Evolutionary conservation across 2,113 vertebrate genomes (phyloP), one percentile per base, ranked within the genome.

Genomic region (Scolopax mira): DNA sequence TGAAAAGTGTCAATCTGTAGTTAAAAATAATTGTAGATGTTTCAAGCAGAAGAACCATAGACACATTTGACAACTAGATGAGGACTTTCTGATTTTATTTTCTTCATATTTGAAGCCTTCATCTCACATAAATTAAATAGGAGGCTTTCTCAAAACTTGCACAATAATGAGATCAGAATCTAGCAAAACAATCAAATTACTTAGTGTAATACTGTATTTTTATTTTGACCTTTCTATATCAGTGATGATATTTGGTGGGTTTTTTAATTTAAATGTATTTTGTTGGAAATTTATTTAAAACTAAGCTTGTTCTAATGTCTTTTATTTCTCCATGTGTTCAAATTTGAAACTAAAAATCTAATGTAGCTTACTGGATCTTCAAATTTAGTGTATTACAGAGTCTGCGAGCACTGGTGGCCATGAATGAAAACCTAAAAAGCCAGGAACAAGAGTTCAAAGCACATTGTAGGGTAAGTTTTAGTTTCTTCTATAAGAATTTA

Each of bases 361-460:
- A 94, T 21, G 13, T 69, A 21, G 1, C 77, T 81, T 90, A 73
- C 75, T 93, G 86, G 17, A 44, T 94, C 75, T 97, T 89, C 75
- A 80, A 92, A 83, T 85, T 77, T 97, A 99, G 99, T 62, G 17
- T 98, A 83, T 97, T 99, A 33, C 98, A 99, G 96, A 99, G 98
- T 90, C 98, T 99, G 67, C 98, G 98, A 87, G 97, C 98, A 18
- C 96, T 99, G 77, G 99, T 99, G 42, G 98, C 98, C 52, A 99
- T 99, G 98, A 99, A 99, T 73, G 99, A 99, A 94, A 99, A 97
- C 85, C 98, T 99, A 35, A 99, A 99, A 96, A 98, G 98, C 74
- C 99, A 99, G 95, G 99, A 99, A 88, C 99, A 99, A 87, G 98
- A 99, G 62, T 99, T 99, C 94, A 98, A 99, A 90, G 97, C 98